Percentiles rank a stretch among this genome's conserved stretches.
Conservation (phyloP, 1,140 invertebrate genomes). For the Penaeus vannamei region DNA sequence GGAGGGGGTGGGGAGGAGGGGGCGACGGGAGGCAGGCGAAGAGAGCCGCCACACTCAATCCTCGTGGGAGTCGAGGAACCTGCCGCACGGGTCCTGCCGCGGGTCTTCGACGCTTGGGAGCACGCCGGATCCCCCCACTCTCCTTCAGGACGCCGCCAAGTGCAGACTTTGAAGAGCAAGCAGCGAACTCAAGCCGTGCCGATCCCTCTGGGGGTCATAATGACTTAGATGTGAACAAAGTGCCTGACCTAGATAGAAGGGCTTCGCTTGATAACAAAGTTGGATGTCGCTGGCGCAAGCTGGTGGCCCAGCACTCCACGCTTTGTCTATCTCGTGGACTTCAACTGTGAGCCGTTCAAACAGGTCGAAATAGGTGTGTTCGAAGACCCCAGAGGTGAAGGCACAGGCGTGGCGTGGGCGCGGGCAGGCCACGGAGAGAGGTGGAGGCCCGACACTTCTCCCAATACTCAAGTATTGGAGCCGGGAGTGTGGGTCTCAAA, state of each 20-base stretch:
- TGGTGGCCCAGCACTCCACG: too few relatives aligned
- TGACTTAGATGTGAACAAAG: too few relatives aligned
- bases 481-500: slow-evolving; percentile 13
- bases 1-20: too few relatives aligned
- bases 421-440: background rate
- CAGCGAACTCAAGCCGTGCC: background rate
- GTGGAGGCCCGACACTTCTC: slow-evolving; percentile 21
- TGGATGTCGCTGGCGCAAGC: background rate
- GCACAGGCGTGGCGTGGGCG: too few relatives aligned
- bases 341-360: too few relatives aligned
- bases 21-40: too few relatives aligned
- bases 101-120: too few relatives aligned
- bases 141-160: slow-evolving; percentile 8
- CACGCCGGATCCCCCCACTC: too few relatives aligned
- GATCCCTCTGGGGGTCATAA: slow-evolving; percentile 2
- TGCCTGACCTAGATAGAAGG: slow-evolving; percentile 9
- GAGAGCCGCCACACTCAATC: too few relatives aligned
- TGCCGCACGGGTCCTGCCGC: too few relatives aligned
- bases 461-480: slow-evolving; percentile 22
- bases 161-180: slow-evolving; percentile 24
- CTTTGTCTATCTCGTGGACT: slow-evolving; percentile 11
- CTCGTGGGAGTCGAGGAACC: too few relatives aligned
- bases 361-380: too few relatives aligned
- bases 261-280: slow-evolving; percentile 30
- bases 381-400: background rate